phyloP scores from a whole-genome alignment of 2,888 invertebrate species.

The Ectobius pallidus region DNA sequence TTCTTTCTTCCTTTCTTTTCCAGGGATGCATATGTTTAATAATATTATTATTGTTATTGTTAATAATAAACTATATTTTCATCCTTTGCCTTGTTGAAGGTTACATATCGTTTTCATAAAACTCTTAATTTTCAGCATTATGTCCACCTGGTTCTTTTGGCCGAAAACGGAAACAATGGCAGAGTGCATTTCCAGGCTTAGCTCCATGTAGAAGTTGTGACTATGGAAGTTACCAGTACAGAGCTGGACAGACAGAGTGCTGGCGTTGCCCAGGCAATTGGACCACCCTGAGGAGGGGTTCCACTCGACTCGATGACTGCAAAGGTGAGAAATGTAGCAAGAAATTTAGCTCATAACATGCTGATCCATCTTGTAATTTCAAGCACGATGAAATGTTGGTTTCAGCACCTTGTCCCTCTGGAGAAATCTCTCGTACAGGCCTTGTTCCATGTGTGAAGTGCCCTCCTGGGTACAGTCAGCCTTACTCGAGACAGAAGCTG shows the following conservation, averaged over 20 bases:
- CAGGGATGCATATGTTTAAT: no score
- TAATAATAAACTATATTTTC: no score
- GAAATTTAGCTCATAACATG: no score
- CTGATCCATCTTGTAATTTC: no score
- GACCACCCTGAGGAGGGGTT: constrained; percentile 54
- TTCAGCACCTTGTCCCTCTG: constrained; percentile 63
- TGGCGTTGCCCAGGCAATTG: constrained; percentile 59
- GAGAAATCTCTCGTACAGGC: constrained; percentile 55
- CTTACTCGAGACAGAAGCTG: constrained; percentile 1
- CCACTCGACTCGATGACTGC: constrained; percentile 57
- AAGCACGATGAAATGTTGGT: no score
- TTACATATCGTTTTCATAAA: no score
- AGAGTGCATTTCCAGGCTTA: constrained; percentile 46
- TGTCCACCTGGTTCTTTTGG: constrained; percentile 62
- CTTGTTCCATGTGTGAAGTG: constrained; percentile 64
- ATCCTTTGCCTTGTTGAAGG: no score
- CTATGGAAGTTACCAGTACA: constrained; percentile 64
- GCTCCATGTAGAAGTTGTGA: constrained; percentile 53
- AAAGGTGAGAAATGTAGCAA: constrained; percentile 62
- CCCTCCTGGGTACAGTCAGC: constrained; percentile 49
- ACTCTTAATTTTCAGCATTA: constrained; percentile 56
- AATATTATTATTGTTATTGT: no score
- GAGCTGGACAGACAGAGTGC: constrained; percentile 61
- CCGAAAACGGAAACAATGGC: constrained; percentile 48
- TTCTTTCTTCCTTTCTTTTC: no score